phyloP scores from a whole-genome alignment of 2,888 invertebrate species.

The Apoderus coryli region DNA sequence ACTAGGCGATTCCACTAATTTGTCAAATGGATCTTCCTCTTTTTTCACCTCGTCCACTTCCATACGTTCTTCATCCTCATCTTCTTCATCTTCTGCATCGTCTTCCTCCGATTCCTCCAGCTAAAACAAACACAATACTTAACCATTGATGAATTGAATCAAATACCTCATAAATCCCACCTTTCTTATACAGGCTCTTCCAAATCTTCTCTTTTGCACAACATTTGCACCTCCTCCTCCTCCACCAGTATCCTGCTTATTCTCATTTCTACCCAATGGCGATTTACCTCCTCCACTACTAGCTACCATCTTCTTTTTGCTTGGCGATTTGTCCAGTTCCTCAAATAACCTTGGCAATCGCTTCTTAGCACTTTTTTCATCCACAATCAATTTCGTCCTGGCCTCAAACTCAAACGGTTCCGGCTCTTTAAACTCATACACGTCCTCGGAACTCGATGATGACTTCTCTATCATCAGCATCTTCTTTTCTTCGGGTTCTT shows the following conservation, averaged over 20 bases:
- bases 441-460: conserved; percentile 38
- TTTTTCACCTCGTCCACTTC: conserved; percentile 15
- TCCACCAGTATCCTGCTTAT: conserved; percentile 14
- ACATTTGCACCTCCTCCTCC: no score
- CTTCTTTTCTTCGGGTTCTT: conserved; percentile 21
- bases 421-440: conserved; percentile 81
- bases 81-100: conserved; percentile 26
- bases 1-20: conserved; percentile 35
- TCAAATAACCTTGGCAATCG: conserved; percentile 29
- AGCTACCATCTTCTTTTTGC: conserved; percentile 20
- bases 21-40: conserved; percentile 36
- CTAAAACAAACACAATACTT: no score
- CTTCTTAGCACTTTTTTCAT: conserved; percentile 29
- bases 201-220: conserved; percentile 14
- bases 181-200: neutral
- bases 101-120: no score
- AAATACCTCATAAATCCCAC: conserved; percentile 4
- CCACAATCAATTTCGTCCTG: conserved; percentile 30
- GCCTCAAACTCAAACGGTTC: conserved; percentile 78
- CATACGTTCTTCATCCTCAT: conserved; percentile 17
- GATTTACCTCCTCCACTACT: conserved; percentile 1
- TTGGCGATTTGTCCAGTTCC: conserved; percentile 28
- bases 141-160: conserved; percentile 3
- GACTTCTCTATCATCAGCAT: conserved; percentile 21
- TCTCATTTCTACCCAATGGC: neutral